A percentile compares a stretch with the other conserved stretches of the same genome.
phyloP scores from a whole-genome alignment of 2,113 vertebrate species.

The Amblyornis subalaris region DNA sequence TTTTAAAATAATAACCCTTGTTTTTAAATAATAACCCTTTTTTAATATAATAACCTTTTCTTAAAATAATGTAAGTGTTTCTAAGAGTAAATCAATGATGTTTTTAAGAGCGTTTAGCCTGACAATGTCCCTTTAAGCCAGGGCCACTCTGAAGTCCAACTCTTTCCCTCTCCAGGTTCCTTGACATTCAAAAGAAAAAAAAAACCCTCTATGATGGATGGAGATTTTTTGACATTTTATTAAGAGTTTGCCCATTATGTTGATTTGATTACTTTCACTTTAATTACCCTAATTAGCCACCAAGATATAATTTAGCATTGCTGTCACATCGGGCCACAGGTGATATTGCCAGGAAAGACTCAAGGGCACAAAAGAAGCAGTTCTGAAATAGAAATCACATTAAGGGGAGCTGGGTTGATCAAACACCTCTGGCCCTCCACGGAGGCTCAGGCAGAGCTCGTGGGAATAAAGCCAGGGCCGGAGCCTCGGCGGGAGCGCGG shows the following conservation, averaged over 20 bases:
- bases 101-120: rapidly evolving
- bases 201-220: neutral
- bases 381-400: conserved; percentile 41
- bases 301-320: conserved; percentile 33
- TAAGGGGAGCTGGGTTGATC: conserved; percentile 15
- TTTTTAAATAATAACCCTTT: neutral
- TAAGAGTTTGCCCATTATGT: conserved; percentile 22
- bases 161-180: neutral
- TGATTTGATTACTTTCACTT: conserved; percentile 59
- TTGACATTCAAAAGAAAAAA: neutral
- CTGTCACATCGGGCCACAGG: conserved; percentile 20
- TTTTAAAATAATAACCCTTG: neutral
- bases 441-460: neutral
- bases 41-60: neutral
- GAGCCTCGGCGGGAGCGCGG: neutral
- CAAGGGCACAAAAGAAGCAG: neutral
- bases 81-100: rapidly evolving
- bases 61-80: neutral
- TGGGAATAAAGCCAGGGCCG: neutral
- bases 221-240: neutral
- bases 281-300: conserved; percentile 64
- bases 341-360: conserved; percentile 22
- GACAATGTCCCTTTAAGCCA: neutral
- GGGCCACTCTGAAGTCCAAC: neutral
- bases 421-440: neutral